Percentiles rank a stretch among this genome's conserved stretches.
Conservation (phyloP, 2,888 invertebrate genomes). For the Nezara viridula region DNA sequence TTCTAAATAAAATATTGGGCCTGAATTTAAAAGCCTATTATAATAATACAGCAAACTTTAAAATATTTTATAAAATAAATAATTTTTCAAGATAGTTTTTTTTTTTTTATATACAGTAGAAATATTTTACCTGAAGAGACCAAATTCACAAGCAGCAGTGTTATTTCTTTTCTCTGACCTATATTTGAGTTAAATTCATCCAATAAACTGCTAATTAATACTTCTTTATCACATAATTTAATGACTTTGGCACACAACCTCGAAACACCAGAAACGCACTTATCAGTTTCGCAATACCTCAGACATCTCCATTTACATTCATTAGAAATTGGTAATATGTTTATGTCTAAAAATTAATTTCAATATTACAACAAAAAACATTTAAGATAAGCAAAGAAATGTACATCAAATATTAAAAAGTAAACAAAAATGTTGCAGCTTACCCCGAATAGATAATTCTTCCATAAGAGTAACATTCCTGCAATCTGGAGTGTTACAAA, state of each 20-base stretch:
- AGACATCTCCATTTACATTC: constrained; percentile 74
- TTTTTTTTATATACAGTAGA: background rate
- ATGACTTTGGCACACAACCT: constrained; percentile 74
- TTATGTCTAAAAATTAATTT: constrained; percentile 57
- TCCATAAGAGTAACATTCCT: constrained; percentile 62
- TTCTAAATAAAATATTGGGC: too few relatives aligned
- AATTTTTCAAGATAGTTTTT: too few relatives aligned
- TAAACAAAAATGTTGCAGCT: constrained; percentile 12
- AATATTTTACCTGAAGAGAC: constrained; percentile 59
- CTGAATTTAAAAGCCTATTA: too few relatives aligned
- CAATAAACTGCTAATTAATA: constrained; percentile 76
- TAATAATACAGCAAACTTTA: too few relatives aligned
- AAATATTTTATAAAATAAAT: too few relatives aligned
- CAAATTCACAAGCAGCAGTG: constrained; percentile 70
- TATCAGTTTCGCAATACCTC: constrained; percentile 73
- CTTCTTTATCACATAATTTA: constrained; percentile 71
- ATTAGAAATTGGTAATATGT: constrained; percentile 36
- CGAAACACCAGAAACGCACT: constrained; percentile 71
- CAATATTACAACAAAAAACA: background rate
- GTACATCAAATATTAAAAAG: background rate
- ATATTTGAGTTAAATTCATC: constrained; percentile 73
- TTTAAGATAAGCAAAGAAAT: background rate
- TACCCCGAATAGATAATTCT: constrained; percentile 64
- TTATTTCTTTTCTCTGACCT: constrained; percentile 75
- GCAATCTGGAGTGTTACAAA: constrained; percentile 62